Percentiles rank a stretch among this genome's conserved stretches.
Conservation (phyloP, 2,797 vertebrate species). For the Pelochelys cantorii region DNA sequence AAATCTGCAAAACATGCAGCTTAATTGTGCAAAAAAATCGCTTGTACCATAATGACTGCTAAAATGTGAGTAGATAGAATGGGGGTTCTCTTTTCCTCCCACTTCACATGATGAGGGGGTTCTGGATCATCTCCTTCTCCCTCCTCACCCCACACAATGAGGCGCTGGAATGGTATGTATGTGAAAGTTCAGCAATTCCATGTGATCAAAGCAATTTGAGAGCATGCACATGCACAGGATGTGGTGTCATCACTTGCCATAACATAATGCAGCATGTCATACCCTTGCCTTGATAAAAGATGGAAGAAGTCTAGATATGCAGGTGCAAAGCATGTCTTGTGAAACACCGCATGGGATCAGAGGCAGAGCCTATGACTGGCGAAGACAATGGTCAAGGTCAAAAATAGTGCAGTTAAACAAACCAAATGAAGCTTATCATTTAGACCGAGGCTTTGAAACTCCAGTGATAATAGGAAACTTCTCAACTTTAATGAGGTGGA, state of each 20-base stretch:
- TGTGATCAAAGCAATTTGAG: neutral
- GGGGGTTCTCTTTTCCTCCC: neutral
- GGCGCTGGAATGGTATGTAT: fast-evolving
- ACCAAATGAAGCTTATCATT: slow-evolving; percentile 58
- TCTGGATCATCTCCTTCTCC: neutral
- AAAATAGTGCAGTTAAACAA: slow-evolving; percentile 41
- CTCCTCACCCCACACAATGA: neutral
- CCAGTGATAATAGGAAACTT: slow-evolving; percentile 57
- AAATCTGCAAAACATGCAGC: neutral
- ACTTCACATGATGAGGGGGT: neutral
- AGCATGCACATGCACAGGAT: neutral
- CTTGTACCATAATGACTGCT: neutral
- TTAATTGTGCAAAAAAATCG: neutral
- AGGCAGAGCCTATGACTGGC: neutral
- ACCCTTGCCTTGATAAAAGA: slow-evolving; percentile 29
- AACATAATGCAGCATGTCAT: neutral
- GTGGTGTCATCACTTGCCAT: slow-evolving; percentile 35
- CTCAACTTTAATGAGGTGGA: slow-evolving; percentile 74
- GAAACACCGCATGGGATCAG: slow-evolving; percentile 25
- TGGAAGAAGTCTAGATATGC: slow-evolving; percentile 29
- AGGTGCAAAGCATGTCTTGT: slow-evolving; percentile 63
- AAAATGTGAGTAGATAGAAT: neutral
- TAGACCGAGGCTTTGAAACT: slow-evolving; percentile 48
- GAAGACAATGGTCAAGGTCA: slow-evolving; percentile 65
- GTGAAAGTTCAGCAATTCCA: neutral